phyloP scores from a whole-genome alignment of 2,113 vertebrate genomes.

The Panthera uncia region DNA sequence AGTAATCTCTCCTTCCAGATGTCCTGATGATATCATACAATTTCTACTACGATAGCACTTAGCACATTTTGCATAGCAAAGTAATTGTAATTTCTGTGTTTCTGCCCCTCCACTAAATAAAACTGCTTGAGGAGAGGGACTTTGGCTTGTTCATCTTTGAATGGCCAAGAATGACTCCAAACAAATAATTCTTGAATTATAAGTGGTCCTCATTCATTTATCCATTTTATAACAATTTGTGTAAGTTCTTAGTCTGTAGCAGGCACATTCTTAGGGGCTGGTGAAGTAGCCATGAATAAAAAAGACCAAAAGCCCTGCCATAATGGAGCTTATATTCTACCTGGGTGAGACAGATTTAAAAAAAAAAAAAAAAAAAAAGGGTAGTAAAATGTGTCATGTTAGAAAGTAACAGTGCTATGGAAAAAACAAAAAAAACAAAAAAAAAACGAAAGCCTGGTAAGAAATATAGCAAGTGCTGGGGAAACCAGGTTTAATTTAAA shows the following conservation, averaged over 20 bases:
- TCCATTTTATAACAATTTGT: background rate
- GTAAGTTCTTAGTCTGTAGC: background rate
- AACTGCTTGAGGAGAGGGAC: background rate
- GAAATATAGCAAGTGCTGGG: rapidly evolving
- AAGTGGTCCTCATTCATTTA: background rate
- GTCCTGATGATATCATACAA: background rate
- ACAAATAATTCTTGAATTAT: background rate
- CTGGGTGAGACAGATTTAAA: background rate
- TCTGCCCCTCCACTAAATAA: background rate
- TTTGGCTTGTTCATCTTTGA: background rate
- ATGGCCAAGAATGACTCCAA: background rate
- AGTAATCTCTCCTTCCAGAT: background rate
- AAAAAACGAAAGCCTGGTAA: too few species aligned
- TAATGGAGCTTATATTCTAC: background rate
- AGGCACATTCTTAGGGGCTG: background rate
- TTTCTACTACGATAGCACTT: background rate
- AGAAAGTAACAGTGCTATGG: background rate
- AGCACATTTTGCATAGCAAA: background rate
- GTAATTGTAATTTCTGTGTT: background rate
- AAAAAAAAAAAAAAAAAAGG: too few species aligned
- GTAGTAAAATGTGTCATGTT: background rate
- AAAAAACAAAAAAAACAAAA: background rate
- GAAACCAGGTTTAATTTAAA: background rate
- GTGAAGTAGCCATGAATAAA: background rate
- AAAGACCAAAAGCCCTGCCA: background rate